Percentiles rank a stretch among this genome's conserved stretches.
Conservation (phyloP, 2,888 invertebrate species). For the Rhaphigaster nebulosa region DNA sequence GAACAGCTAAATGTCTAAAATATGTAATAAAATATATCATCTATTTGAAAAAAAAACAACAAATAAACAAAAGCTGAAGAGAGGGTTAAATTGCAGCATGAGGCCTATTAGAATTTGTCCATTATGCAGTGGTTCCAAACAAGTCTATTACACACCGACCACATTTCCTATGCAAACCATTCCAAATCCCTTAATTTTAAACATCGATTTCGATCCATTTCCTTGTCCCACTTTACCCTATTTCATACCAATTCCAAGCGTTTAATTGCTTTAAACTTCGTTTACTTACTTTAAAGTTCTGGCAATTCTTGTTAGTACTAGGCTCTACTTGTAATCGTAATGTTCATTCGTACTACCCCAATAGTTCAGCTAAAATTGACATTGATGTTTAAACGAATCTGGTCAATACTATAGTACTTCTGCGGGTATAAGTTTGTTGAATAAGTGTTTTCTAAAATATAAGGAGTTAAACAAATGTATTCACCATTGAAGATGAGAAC, state of each 20-base stretch:
- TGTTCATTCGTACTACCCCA: no score
- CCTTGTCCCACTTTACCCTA: background rate
- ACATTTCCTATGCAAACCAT: constrained; percentile 38
- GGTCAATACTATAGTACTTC: no score
- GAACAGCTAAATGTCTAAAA: background rate
- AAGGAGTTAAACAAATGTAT: no score
- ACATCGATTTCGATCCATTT: constrained; percentile 25
- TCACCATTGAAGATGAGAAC: no score
- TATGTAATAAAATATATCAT: background rate
- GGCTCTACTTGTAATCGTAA: background rate
- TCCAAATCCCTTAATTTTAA: constrained; percentile 41
- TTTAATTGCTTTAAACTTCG: background rate
- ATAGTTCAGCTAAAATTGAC: no score
- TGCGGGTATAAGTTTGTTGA: no score
- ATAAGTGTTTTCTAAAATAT: no score
- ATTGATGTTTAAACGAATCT: no score
- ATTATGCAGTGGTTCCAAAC: constrained; percentile 28
- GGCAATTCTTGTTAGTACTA: background rate
- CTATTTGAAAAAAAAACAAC: background rate
- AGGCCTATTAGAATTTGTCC: background rate
- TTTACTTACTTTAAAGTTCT: background rate
- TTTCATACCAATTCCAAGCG: background rate
- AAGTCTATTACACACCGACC: constrained; percentile 39
- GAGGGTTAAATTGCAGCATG: background rate
- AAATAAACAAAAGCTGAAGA: background rate